Evolutionary conservation across 53 echinoderm and acorn worm genomes (phyloP).

Genomic region (Henricia sp.): DNA sequence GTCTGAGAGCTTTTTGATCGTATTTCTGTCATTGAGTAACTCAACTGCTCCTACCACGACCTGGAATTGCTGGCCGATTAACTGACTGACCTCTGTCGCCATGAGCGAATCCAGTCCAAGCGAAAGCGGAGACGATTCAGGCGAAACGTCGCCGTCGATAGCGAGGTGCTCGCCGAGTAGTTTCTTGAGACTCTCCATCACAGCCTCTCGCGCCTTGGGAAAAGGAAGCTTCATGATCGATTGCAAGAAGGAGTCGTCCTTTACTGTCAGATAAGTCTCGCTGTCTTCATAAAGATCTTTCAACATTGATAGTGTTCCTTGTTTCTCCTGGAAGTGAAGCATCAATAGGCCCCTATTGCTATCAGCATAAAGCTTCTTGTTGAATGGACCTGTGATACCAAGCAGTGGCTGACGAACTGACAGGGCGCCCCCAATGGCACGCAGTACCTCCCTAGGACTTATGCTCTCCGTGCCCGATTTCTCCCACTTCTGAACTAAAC

Average conservation of each 20-base stretch:
- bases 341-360: constrained; percentile 33
- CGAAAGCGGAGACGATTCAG: constrained; percentile 49
- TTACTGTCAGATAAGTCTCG: constrained; percentile 2
- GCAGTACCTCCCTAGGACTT: constrained; percentile 48
- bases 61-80: constrained; percentile 56
- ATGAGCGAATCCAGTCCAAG: constrained; percentile 70
- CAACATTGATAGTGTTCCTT: constrained; percentile 48
- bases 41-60: constrained; percentile 62
- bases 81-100: constrained; percentile 57
- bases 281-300: constrained; percentile 48
- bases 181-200: constrained; percentile 15
- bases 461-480: constrained; percentile 58
- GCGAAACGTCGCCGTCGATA: constrained; percentile 16
- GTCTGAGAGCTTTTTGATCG: constrained; percentile 29
- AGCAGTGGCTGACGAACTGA: constrained; percentile 6
- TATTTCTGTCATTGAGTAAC: constrained; percentile 63
- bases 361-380: constrained; percentile 7
- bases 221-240: constrained; percentile 24
- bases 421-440: constrained; percentile 41
- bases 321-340: constrained; percentile 33
- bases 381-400: constrained; percentile 33
- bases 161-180: constrained; percentile 64
- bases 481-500: constrained; percentile 49
- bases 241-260: constrained; percentile 32
- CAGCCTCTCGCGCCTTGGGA: constrained; percentile 35